phyloP scores from a whole-genome alignment of 2,888 invertebrate genomes.

The Lithophane ornitopus region DNA sequence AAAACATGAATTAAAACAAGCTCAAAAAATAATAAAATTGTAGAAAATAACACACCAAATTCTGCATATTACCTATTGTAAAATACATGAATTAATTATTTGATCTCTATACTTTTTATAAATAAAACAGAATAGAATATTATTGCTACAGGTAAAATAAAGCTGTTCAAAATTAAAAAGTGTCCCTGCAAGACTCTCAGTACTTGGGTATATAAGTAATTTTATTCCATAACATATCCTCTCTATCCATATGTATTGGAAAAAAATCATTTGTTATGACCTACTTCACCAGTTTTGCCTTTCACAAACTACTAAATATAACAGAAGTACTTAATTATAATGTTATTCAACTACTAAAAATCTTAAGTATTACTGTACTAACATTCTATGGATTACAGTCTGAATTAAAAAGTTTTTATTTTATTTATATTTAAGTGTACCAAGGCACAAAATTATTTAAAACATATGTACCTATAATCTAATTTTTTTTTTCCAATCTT shows the following conservation, averaged over 20 bases:
- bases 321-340: neutral
- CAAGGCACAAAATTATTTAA: neutral
- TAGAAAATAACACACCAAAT: neutral
- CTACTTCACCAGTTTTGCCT: no score
- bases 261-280: neutral
- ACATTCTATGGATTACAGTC: no score
- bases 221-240: neutral
- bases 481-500: neutral
- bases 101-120: neutral
- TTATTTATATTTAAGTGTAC: no score
- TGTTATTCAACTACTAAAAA: no score
- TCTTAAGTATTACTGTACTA: no score
- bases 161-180: neutral
- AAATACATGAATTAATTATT: neutral
- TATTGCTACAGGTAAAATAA: neutral
- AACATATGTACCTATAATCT: neutral
- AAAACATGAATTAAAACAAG: constrained; percentile 12
- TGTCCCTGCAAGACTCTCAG: no score
- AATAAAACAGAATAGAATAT: neutral
- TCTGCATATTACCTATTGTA: neutral
- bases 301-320: neutral
- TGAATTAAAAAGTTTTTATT: no score
- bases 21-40: neutral
- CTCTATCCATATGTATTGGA: no score
- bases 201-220: neutral